phyloP scores from a whole-genome alignment of 2,888 invertebrate genomes.

The Tenthredo scrophulariae region DNA sequence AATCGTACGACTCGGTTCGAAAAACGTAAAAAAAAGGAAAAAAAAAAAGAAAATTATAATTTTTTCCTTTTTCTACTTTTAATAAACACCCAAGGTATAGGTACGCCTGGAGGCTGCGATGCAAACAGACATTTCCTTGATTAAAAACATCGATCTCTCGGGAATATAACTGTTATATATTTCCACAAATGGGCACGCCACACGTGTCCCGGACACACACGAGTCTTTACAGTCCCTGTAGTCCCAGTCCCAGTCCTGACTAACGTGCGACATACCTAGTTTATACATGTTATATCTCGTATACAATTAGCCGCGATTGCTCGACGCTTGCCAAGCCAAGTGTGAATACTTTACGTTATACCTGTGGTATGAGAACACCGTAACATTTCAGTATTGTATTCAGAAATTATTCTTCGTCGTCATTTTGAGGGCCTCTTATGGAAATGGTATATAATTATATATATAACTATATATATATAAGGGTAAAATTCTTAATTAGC shows the following conservation, averaged over 20 bases:
- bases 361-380: neutral
- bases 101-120: slow-evolving; percentile 63
- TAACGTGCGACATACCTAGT: slow-evolving; percentile 18
- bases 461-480: neutral
- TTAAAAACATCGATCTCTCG: slow-evolving; percentile 71
- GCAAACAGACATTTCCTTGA: slow-evolving; percentile 71
- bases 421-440: neutral
- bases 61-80: slow-evolving; percentile 61
- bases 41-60: neutral
- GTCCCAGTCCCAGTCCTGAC: slow-evolving; percentile 17
- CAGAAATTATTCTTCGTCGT: neutral
- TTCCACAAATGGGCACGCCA: slow-evolving; percentile 47
- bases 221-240: slow-evolving; percentile 31
- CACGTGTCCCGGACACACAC: slow-evolving; percentile 38
- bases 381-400: neutral
- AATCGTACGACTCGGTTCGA: slow-evolving; percentile 1
- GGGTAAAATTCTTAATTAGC: slow-evolving; percentile 36
- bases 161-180: slow-evolving; percentile 65
- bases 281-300: slow-evolving; percentile 7
- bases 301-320: slow-evolving; percentile 49
- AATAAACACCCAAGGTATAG: slow-evolving; percentile 64
- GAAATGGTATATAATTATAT: neutral
- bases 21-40: slow-evolving; percentile 5
- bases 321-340: slow-evolving; percentile 8
- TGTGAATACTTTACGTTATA: slow-evolving; percentile 7